A percentile compares a stretch with the other conserved stretches of the same genome.
Conservation (phyloP, 2,113 vertebrate species). For the Pseudolaguvia tuberculata region DNA sequence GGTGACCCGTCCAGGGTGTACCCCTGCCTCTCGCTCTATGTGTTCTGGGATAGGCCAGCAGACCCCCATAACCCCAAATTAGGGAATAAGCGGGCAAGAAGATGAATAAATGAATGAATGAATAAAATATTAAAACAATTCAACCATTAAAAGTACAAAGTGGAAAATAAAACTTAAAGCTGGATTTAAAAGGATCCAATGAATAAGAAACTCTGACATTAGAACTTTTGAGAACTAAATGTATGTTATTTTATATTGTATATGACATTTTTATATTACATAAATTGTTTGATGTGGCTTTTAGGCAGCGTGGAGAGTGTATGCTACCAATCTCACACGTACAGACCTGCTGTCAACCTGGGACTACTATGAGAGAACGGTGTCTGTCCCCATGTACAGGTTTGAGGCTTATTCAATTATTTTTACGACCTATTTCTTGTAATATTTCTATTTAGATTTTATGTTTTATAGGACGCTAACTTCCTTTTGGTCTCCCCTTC, state of each 20-base stretch:
- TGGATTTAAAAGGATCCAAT: too few species aligned
- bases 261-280: not conserved
- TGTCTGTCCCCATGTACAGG: slow-evolving; percentile 97
- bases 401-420: slow-evolving; percentile 49
- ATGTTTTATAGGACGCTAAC: not conserved
- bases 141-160: too few species aligned
- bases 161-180: too few species aligned
- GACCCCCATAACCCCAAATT: too few species aligned
- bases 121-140: not conserved
- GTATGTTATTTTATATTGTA: too few species aligned
- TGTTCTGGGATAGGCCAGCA: too few species aligned
- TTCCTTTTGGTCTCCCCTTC: not conserved
- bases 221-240: too few species aligned
- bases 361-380: slow-evolving; percentile 91
- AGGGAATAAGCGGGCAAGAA: too few species aligned
- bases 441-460: not conserved
- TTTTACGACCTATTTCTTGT: not conserved
- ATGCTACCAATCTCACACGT: slow-evolving; percentile 88
- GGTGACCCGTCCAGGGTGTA: too few species aligned
- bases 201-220: too few species aligned
- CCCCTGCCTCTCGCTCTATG: too few species aligned
- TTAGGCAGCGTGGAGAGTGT: slow-evolving; percentile 94
- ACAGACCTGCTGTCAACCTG: slow-evolving; percentile 91
- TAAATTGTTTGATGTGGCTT: slow-evolving; percentile 12
- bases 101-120: too few species aligned